Base-by-base conservation (phyloP, 2,113 vertebrate species). In the Gracilinanus agilis region DNA sequence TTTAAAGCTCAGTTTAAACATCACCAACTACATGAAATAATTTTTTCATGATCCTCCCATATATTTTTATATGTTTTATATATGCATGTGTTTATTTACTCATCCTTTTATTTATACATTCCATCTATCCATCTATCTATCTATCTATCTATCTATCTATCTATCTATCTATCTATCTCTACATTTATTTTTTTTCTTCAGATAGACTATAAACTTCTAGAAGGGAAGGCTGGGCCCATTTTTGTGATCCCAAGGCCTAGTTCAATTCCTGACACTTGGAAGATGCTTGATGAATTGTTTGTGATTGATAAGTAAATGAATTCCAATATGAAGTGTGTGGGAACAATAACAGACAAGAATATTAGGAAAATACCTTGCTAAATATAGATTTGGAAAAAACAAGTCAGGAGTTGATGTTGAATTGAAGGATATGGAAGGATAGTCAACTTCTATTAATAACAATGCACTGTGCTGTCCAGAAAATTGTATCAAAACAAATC, bases 21-120 rank as follows among this genome's bases (percentile, higher is more conserved):
- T n/a, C 12, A n/a, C 34, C 29, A n/a, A 19, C 1, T n/a, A n/a
- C 12, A 83, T 4, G 9, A 7, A 2, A 7, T 10, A n/a, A 2
- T 49, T 6, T 8, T 40, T 40, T 83, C 67, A 29, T 75, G 34
- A 75, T 75, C 13, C 13, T 75, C 13, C 4, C 19, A n/a, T n/a
- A 13, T n/a, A n/a, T n/a, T n/a, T 75, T 58, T 34, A 29, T 34
- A 67, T 67, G 11, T 67, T 0, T 67, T 19, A 75, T n/a, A 16
- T 75, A 75, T 75, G 3, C 3, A 67, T 67, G 2, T 67, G 16
- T 29, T 34, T 67, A 3, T 67, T n/a, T 75, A 75, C 19, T n/a
- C 61, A 75, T 75, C 13, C 16, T 19, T n/a, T 19, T 75, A 19
- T 19, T 75, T n/a, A 29, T 75, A n/a, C 4, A 75, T 75, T 75